Percentiles rank a stretch among this genome's conserved stretches.
Conservation (phyloP, 2,888 invertebrate species). For the Allygus modestus region DNA sequence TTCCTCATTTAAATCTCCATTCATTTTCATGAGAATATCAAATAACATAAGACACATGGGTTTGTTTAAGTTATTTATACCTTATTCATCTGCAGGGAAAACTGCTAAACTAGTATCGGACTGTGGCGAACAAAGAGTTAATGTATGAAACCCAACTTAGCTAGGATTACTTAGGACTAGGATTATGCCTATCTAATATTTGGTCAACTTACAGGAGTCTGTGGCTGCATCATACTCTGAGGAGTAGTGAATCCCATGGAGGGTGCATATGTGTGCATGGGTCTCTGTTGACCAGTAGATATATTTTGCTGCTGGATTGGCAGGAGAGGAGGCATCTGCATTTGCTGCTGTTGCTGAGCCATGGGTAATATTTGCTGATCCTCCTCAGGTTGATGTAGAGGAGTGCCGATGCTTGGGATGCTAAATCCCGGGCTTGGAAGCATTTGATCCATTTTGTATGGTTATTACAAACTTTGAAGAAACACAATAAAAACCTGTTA, state of each 20-base stretch:
- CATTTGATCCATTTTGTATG: constrained; percentile 88
- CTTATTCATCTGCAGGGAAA: too few relatives aligned
- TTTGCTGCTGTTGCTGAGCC: constrained; percentile 85
- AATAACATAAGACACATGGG: too few relatives aligned
- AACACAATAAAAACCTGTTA: too few relatives aligned
- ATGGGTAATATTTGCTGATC: constrained; percentile 93
- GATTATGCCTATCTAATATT: too few relatives aligned
- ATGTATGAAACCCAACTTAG: too few relatives aligned
- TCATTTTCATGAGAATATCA: too few relatives aligned
- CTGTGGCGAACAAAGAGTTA: too few relatives aligned
- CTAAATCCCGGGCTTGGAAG: constrained; percentile 92
- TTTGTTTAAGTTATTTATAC: too few relatives aligned
- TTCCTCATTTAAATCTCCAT: too few relatives aligned
- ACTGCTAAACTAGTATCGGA: too few relatives aligned
- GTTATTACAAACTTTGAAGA: neutral
- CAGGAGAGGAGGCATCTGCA: constrained; percentile 78
- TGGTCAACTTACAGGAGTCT: constrained; percentile 82
- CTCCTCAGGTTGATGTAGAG: constrained; percentile 93
- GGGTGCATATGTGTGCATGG: constrained; percentile 84
- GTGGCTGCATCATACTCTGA: constrained; percentile 90
- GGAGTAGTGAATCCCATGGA: constrained; percentile 83
- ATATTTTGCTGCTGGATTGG: constrained; percentile 83
- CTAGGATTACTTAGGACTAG: too few relatives aligned
- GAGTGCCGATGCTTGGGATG: constrained; percentile 94
- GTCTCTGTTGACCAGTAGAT: constrained; percentile 65